phyloP scores from a whole-genome alignment of 92 coral and sea anemone genomes.

The Epizoanthus fatuus region DNA sequence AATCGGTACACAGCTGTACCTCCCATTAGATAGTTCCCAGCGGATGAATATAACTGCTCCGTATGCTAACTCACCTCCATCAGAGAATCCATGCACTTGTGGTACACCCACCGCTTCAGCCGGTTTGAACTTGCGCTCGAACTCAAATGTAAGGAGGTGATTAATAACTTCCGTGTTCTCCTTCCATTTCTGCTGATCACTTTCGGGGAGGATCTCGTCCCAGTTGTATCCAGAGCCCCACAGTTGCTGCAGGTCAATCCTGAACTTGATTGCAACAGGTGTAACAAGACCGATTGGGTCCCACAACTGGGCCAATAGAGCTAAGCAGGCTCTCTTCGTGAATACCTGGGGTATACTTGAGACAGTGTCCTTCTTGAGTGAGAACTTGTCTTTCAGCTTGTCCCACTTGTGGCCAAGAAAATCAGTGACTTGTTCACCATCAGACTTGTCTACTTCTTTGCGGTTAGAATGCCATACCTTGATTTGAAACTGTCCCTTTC shows the following conservation, averaged over 20 bases:
- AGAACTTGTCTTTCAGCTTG: constrained; percentile 55
- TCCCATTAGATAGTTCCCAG: constrained; percentile 61
- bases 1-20: constrained; percentile 51
- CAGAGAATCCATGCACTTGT: constrained; percentile 64
- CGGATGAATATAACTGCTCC: constrained; percentile 59
- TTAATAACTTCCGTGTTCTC: constrained; percentile 52
- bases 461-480: constrained; percentile 64
- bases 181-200: constrained; percentile 59
- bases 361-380: constrained; percentile 62
- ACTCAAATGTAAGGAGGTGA: constrained; percentile 50
- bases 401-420: constrained; percentile 72
- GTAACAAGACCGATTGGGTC: constrained; percentile 68
- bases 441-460: constrained; percentile 52
- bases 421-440: constrained; percentile 33
- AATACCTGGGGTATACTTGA: constrained; percentile 1
- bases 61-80: constrained; percentile 76
- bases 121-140: constrained; percentile 69
- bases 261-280: constrained; percentile 61
- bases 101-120: constrained; percentile 58
- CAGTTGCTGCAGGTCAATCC: constrained; percentile 67
- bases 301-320: constrained; percentile 62
- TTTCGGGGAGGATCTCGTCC: constrained; percentile 71
- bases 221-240: constrained; percentile 68
- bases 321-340: constrained; percentile 63
- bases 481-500: constrained; percentile 53